phyloP scores from a whole-genome alignment of 2,888 invertebrate species.

The Neelides folsomi region DNA sequence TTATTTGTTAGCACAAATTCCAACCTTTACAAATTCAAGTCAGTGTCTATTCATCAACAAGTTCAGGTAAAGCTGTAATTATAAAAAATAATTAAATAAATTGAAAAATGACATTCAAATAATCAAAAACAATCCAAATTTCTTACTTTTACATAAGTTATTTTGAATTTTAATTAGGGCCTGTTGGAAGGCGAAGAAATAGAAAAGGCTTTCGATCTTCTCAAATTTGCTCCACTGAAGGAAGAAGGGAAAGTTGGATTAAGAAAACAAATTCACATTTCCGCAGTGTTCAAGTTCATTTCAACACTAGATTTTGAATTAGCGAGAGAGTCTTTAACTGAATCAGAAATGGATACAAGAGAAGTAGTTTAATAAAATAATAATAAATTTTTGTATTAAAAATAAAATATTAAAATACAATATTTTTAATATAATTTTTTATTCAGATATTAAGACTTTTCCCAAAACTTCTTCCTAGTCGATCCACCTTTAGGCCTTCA shows the following conservation, averaged over 20 bases:
- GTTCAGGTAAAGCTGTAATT: slow-evolving; percentile 35
- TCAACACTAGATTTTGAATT: slow-evolving; percentile 39
- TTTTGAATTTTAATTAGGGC: slow-evolving; percentile 15
- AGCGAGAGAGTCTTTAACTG: slow-evolving; percentile 32
- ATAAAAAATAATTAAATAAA: slow-evolving; percentile 4
- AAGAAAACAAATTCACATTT: slow-evolving; percentile 36
- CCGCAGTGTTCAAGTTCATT: slow-evolving; percentile 43
- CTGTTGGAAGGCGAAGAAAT: slow-evolving; percentile 36
- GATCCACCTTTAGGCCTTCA: slow-evolving; percentile 38
- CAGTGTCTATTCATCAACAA: slow-evolving; percentile 44
- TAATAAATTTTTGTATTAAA: not conserved
- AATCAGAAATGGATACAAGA: slow-evolving; percentile 1
- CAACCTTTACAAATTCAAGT: slow-evolving; percentile 40
- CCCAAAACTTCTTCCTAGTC: slow-evolving; percentile 39
- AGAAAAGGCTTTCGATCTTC: slow-evolving; percentile 42
- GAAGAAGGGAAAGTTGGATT: slow-evolving; percentile 17
- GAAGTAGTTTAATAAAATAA: slow-evolving; percentile 4
- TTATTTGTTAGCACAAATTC: slow-evolving; percentile 40
- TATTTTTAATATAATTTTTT: slow-evolving; percentile 11
- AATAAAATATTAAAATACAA: not conserved
- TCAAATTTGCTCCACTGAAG: slow-evolving; percentile 35
- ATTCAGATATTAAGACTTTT: slow-evolving; percentile 41
- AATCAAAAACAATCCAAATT: no score
- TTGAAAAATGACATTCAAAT: not conserved
- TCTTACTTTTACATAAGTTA: no score